Evolutionary conservation across 2,797 vertebrate genomes (phyloP), one percentile per base, ranked within the genome.

Genomic region (Naso thynnoides): DNA sequence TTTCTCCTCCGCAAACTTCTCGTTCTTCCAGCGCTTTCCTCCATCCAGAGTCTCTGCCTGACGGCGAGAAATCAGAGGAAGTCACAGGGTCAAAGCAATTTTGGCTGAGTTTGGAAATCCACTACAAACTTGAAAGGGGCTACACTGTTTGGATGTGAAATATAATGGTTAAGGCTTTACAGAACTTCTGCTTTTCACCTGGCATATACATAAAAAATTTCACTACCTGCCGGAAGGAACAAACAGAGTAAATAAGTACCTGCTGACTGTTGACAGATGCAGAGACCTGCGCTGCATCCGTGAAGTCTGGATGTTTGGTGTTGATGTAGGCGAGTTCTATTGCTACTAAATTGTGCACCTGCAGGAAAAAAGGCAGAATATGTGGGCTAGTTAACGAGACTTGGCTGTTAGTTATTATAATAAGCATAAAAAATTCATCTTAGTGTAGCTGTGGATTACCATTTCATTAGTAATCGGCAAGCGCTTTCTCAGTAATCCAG

Each of bases 301-400:
- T 93, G 85, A 96, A 96, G 82, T 96, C 95, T 2, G 95, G 95
- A 86, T 96, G 95, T 75, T 96, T 96, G n/a, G 95, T 96, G 86
- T 96, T 96, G 89, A 96, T 94, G 71, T 96, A 96, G 29, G 95
- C 95, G 8, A 96, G 91, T 78, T 96, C 95, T 66, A 96, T 96
- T 16, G 95, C 92, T 56, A 96, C 92, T 73, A 96, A 90, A 88
- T 95, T 93, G 76, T 96, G 95, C 7, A 96, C 95, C 95, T 96
- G 53, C 33, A 33, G 19, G 19, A 27, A 64, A n/a, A 60, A 52
- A 13, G 26, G 42, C n/a, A 21, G 18, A 67, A 38, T 8, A 50
- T 2, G 5, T 29, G 9, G 42, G 6, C n/a, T 23, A 19, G 5
- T 54, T 62, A 72, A 65, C 5, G 41, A 16, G 23, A 64, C 50